These are phyloP conservation scores for Rhineura floridana DNA, from an alignment of 2,113 vertebrate genomes.

Conservation along the genomic window DNA sequence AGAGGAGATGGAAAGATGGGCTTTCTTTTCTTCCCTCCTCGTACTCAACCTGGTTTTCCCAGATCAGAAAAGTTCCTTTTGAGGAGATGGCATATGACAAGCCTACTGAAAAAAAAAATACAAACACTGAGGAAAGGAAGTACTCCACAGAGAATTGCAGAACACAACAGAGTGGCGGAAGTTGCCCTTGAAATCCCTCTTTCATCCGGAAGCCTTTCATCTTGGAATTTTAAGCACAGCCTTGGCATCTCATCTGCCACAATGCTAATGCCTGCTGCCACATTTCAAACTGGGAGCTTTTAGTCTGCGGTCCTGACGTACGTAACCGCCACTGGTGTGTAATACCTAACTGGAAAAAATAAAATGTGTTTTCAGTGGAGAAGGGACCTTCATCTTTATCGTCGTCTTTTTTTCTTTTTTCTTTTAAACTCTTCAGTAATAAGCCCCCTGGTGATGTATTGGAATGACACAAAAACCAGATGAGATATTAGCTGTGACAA, in stretches of 20 bases:
- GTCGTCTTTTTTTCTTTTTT: background rate
- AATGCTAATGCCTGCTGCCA: background rate
- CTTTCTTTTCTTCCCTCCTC: constrained; percentile 17
- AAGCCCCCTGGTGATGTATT: background rate
- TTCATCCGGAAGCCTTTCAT: background rate
- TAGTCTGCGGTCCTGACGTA: background rate
- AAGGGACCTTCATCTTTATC: background rate
- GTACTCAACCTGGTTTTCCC: constrained; percentile 1
- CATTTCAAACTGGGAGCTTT: background rate
- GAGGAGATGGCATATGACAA: constrained; percentile 29
- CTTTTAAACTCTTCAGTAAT: background rate
- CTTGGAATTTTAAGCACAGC: background rate
- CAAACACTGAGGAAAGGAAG: constrained; percentile 18
- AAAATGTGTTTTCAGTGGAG: background rate
- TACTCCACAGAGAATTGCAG: constrained; percentile 30
- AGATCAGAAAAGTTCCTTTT: constrained; percentile 18
- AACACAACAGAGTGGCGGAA: constrained; percentile 1
- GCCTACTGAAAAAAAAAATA: constrained; percentile 30
- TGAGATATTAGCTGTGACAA: background rate
- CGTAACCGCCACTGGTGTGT: background rate
- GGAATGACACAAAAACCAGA: background rate
- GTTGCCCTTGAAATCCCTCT: constrained; percentile 29
- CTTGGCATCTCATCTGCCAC: background rate
- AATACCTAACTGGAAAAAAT: background rate
- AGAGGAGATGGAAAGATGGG: constrained; percentile 61